These are phyloP conservation scores for Pocillopora meandrina DNA, from an alignment of 92 coral and sea anemone species.

Conservation along the genomic window DNA sequence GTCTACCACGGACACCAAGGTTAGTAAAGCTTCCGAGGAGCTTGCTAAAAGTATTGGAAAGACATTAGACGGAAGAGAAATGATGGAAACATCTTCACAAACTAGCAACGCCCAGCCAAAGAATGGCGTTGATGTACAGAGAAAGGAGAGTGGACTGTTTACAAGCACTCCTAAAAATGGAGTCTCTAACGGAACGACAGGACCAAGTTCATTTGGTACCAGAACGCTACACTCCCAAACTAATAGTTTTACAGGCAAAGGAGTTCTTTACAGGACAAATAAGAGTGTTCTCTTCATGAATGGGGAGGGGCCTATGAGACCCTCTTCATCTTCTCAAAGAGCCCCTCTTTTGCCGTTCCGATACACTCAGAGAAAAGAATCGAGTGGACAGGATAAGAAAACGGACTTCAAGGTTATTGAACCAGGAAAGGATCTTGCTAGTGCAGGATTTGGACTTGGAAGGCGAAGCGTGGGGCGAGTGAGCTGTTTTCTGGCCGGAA, in stretches of 20 bases:
- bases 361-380: constrained; percentile 53
- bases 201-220: constrained; percentile 12
- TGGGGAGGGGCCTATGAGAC: constrained; percentile 23
- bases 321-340: constrained; percentile 38
- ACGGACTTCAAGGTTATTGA: constrained; percentile 72
- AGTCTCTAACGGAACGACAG: neutral
- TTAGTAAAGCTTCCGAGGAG: constrained; percentile 28
- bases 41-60: constrained; percentile 29
- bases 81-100: neutral
- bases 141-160: neutral
- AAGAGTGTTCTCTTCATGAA: constrained; percentile 28
- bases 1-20: constrained; percentile 15
- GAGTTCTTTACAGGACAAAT: constrained; percentile 17
- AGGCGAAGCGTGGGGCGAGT: constrained; percentile 33
- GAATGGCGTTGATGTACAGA: neutral
- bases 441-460: constrained; percentile 80
- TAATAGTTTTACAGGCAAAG: constrained; percentile 16
- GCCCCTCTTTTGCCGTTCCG: constrained; percentile 70
- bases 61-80: neutral
- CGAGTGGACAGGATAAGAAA: constrained; percentile 23
- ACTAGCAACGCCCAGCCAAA: neutral
- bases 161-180: neutral
- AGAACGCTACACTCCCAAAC: constrained; percentile 29
- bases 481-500: constrained; percentile 42
- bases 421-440: constrained; percentile 80